Evolutionary conservation across 1,140 invertebrate genomes (phyloP).

Genomic region (Lysiphlebus fabarum): DNA sequence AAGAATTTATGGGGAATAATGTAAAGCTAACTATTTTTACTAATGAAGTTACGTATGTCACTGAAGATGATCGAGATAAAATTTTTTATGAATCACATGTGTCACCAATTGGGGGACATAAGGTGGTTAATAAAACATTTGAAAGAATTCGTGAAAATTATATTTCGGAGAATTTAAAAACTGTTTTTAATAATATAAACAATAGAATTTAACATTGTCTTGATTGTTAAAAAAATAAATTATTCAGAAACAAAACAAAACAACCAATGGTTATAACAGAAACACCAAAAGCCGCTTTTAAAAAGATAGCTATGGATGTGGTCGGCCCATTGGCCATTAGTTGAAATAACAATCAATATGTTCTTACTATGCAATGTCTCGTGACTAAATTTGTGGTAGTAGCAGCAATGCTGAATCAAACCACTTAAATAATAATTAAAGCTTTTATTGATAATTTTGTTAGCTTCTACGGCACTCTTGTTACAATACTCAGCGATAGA

Average conservation of each 20-base stretch:
- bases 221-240: too few species aligned
- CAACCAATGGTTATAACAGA: not conserved
- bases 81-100: too few species aligned
- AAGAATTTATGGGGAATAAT: too few species aligned
- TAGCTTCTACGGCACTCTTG: slow-evolving; percentile 18
- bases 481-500: slow-evolving; percentile 26
- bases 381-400: not conserved
- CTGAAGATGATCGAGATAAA: too few species aligned
- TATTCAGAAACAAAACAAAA: too few species aligned
- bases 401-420: not conserved
- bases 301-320: not conserved
- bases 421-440: not conserved
- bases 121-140: not conserved
- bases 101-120: not conserved
- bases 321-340: not conserved
- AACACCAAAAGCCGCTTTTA: not conserved
- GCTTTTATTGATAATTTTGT: slow-evolving; percentile 2
- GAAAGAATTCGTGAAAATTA: not conserved
- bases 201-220: too few species aligned
- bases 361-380: not conserved
- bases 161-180: too few species aligned
- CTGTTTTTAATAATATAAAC: too few species aligned
- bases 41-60: too few species aligned
- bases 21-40: too few species aligned
- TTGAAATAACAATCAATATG: slow-evolving; percentile 5